Evolutionary conservation across 2,797 vertebrate genomes (phyloP).

Genomic region (Crocodylus rhombifer): DNA sequence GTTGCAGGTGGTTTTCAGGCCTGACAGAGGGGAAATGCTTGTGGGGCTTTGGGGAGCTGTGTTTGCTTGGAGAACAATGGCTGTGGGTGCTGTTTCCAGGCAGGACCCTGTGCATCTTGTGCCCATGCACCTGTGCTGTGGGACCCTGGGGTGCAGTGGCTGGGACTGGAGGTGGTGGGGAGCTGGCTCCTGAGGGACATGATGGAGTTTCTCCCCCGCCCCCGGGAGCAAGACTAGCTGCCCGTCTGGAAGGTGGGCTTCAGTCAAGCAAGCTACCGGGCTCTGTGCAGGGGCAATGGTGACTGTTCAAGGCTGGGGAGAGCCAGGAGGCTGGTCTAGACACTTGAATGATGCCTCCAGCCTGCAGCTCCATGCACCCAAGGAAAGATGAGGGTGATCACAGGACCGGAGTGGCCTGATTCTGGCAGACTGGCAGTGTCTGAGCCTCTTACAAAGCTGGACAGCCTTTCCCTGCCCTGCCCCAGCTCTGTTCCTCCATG

Average conservation of each 20-base stretch:
- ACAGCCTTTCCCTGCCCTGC: too few relatives aligned
- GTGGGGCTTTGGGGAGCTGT: background rate
- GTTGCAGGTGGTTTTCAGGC: background rate
- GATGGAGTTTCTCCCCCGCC: background rate
- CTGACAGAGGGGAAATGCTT: background rate
- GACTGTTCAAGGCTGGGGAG: background rate
- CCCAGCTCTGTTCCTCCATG: too few relatives aligned
- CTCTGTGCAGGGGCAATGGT: background rate
- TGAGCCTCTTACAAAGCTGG: too few relatives aligned
- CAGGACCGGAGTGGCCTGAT: background rate
- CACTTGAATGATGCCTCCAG: background rate
- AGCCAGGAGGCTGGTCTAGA: background rate
- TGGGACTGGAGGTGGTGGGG: background rate
- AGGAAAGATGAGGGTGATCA: background rate
- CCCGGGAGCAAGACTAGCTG: background rate
- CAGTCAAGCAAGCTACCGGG: background rate
- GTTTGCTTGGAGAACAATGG: background rate
- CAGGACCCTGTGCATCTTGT: background rate
- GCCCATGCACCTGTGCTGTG: background rate
- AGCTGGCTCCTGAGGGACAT: background rate
- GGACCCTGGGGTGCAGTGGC: too few relatives aligned
- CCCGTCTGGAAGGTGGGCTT: background rate
- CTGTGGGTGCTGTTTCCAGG: background rate
- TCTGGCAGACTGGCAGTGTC: background rate
- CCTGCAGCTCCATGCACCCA: background rate